A percentile compares a stretch with the other conserved stretches of the same genome.
These are phyloP conservation scores for Drosophila lacteicornis DNA, from an alignment of 1,140 invertebrate genomes.

Conservation along the genomic window DNA sequence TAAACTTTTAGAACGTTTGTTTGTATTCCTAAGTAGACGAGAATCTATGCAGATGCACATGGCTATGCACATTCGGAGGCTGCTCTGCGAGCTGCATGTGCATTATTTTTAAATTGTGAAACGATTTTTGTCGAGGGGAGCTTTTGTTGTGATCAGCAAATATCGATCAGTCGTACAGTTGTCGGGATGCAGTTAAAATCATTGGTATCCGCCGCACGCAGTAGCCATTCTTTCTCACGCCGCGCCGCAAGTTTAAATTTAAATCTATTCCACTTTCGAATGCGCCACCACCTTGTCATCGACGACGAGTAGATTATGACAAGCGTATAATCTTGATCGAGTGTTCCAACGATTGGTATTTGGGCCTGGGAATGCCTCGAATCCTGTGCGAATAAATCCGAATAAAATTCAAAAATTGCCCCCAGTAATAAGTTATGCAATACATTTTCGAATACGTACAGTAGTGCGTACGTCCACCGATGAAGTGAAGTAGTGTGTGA, in stretches of 20 bases:
- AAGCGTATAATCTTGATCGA: background rate
- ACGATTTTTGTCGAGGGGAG: constrained; percentile 61
- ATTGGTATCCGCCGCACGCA: constrained; percentile 50
- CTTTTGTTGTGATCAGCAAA: constrained; percentile 76
- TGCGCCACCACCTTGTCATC: constrained; percentile 21
- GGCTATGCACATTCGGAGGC: constrained; percentile 35
- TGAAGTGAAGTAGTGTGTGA: constrained; percentile 20
- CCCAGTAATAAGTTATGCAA: constrained; percentile 60
- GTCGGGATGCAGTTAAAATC: constrained; percentile 72
- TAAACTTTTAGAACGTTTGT: constrained; percentile 43
- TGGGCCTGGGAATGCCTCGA: constrained; percentile 3
- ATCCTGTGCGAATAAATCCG: constrained; percentile 18
- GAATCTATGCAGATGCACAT: constrained; percentile 37
- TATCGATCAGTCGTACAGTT: constrained; percentile 77
- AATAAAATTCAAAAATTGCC: constrained; percentile 31
- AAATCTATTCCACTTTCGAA: constrained; percentile 47
- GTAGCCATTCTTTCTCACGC: constrained; percentile 33
- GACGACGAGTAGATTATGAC: constrained; percentile 33
- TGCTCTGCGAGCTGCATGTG: constrained; percentile 60
- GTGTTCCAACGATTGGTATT: constrained; percentile 18
- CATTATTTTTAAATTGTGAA: constrained; percentile 77
- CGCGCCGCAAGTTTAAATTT: constrained; percentile 46
- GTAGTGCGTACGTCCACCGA: constrained; percentile 26
- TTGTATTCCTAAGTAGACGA: constrained; percentile 38
- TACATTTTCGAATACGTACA: constrained; percentile 42